These are phyloP conservation scores for Pogona vitticeps DNA, from an alignment of 2,113 vertebrate genomes.

Conservation along the genomic window DNA sequence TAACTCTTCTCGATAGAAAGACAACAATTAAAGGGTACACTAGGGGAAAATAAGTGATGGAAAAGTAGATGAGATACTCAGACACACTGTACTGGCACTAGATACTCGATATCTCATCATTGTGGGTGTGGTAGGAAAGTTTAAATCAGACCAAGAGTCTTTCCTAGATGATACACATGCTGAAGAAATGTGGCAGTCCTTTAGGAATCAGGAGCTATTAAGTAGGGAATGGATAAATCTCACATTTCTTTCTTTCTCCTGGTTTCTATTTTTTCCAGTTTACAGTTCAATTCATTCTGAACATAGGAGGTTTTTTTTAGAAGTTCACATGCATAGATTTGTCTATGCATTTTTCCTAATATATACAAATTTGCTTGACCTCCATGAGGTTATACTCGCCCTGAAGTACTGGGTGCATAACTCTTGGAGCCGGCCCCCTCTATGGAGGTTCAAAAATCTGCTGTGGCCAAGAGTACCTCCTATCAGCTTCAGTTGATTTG, in stretches of 20 bases:
- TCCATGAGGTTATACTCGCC: no score
- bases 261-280: neutral
- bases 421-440: no score
- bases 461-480: no score
- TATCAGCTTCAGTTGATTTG: no score
- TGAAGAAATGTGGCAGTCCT: neutral
- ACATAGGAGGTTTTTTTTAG: no score
- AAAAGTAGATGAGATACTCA: conserved; percentile 28
- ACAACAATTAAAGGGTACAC: conserved; percentile 26
- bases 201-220: neutral
- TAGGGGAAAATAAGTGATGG: neutral
- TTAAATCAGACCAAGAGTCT: conserved; percentile 24
- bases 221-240: neutral
- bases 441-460: no score
- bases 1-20: conserved; percentile 28
- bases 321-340: no score
- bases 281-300: no score
- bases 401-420: no score
- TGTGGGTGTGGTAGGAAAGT: conserved; percentile 42
- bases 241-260: neutral
- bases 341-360: no score
- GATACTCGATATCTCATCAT: conserved; percentile 30
- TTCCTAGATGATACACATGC: neutral
- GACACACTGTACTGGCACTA: conserved; percentile 33
- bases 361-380: no score